These are phyloP conservation scores for Rhopalosiphum nymphaeae DNA, from an alignment of 2,888 invertebrate species.

Conservation along the genomic window DNA sequence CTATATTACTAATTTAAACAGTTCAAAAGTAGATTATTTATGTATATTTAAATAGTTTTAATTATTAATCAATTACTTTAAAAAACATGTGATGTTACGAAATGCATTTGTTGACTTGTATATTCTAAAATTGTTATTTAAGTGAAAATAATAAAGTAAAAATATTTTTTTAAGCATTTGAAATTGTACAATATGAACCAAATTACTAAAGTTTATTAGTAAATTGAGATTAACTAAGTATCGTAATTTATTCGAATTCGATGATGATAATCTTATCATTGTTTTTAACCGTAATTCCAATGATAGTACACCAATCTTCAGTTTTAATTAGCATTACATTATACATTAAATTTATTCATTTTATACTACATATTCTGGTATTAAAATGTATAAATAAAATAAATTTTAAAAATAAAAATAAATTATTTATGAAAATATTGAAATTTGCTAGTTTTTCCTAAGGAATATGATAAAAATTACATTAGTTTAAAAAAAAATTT, in stretches of 20 bases:
- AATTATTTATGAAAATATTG: not conserved
- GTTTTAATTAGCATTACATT: not conserved
- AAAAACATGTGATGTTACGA: too few species aligned
- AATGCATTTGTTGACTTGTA: too few species aligned
- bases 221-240: not conserved
- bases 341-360: not conserved
- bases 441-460: not conserved
- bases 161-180: not conserved
- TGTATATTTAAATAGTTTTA: too few species aligned
- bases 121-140: too few species aligned
- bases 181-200: not conserved
- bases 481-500: not conserved
- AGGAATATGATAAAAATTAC: not conserved
- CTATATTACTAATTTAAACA: not conserved
- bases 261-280: not conserved
- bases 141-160: not conserved
- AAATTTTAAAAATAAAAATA: not conserved
- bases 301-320: not conserved
- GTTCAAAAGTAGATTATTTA: not conserved
- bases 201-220: not conserved
- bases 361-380: not conserved
- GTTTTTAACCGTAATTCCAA: accelerated
- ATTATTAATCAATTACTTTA: too few species aligned
- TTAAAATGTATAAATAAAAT: not conserved
- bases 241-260: not conserved